Percentiles rank a stretch among this genome's conserved stretches.
phyloP scores from a whole-genome alignment of 1,140 invertebrate genomes.

The Drosophila busckii region DNA sequence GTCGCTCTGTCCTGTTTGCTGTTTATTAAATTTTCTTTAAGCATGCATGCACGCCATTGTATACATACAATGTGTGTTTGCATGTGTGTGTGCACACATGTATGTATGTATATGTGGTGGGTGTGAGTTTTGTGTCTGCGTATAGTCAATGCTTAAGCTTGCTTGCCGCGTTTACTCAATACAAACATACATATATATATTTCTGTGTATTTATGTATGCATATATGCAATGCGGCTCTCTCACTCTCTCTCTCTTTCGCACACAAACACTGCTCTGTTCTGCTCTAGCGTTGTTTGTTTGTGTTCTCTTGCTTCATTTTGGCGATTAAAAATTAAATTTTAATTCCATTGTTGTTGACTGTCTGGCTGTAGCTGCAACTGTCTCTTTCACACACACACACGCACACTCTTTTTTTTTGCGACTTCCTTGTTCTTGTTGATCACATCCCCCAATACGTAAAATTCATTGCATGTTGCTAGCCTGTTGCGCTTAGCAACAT shows the following conservation, averaged over 20 bases:
- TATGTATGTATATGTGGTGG: conserved; percentile 3
- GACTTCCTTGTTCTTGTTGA: conserved; percentile 60
- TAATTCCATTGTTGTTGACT: conserved; percentile 50
- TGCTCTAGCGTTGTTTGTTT: conserved; percentile 9
- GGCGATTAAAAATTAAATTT: conserved; percentile 74
- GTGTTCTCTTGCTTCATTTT: conserved; percentile 48
- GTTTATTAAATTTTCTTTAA: conserved; percentile 65
- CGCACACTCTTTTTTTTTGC: conserved; percentile 61
- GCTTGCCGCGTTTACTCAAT: conserved; percentile 4
- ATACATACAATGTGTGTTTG: conserved; percentile 48
- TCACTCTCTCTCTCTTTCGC: conserved; percentile 4
- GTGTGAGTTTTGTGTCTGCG: conserved; percentile 18
- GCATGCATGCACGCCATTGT: conserved; percentile 49
- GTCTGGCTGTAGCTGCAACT: conserved; percentile 21
- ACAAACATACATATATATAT: neutral
- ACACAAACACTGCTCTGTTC: neutral
- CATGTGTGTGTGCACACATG: conserved; percentile 13
- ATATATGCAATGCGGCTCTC: neutral
- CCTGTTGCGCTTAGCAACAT: conserved; percentile 71
- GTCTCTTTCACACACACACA: conserved; percentile 41
- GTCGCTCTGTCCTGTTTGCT: conserved; percentile 29
- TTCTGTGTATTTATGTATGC: conserved; percentile 10
- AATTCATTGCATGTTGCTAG: conserved; percentile 22
- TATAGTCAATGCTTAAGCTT: conserved; percentile 32
- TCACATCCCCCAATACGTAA: neutral